Evolutionary conservation across 1,140 invertebrate species (phyloP), one percentile per base, ranked within the genome.

Genomic region (Aphis craccivora): DNA sequence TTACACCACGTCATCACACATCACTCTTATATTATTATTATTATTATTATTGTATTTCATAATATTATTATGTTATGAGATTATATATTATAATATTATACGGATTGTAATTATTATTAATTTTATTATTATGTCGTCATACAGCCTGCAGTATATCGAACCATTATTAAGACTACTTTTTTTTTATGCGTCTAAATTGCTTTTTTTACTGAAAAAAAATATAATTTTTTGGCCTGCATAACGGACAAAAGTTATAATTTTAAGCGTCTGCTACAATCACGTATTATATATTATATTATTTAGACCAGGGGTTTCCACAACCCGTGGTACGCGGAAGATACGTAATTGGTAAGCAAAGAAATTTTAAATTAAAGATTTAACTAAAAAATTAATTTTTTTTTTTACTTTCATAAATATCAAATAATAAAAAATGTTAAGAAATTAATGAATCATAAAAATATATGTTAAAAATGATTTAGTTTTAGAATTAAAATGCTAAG

Each of bases 1-100:
- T 90, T 90, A 60, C 40, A 43, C 37, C 37, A 83, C 35, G 35
- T 35, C 76, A 86, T 86, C 40, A 43, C 25, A 43, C 95, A 93
- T 55, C 40, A 76, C 60, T 76, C 60, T 76, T 35, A 76, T n/a
- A 67, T 2, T n/a, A 76, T n/a, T 76, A 76, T n/a, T 4, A n/a
- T 25, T 60, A 40, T 40, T n/a, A n/a, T n/a, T 76, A 76, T 76
- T 76, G 30, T 4, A n/a, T 25, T 60, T 60, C 30, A 9, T 53
- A 53, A 60, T 76, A 5, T n/a, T n/a, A 20, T 76, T 3, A 40
- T 40, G 37, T 40, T 2, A 40, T 40, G 3, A n/a, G n/a, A 48
- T 4, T 30, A 60, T 30, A 30, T 76, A 76, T n/a, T 0, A 76
- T 76, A 18, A 45, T 76, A 18, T 18, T 14, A 48, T 60, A 14